Evolutionary conservation across 35 echinoderm and acorn worm species (phyloP).

Genomic region (Apostichopus japonicus): DNA sequence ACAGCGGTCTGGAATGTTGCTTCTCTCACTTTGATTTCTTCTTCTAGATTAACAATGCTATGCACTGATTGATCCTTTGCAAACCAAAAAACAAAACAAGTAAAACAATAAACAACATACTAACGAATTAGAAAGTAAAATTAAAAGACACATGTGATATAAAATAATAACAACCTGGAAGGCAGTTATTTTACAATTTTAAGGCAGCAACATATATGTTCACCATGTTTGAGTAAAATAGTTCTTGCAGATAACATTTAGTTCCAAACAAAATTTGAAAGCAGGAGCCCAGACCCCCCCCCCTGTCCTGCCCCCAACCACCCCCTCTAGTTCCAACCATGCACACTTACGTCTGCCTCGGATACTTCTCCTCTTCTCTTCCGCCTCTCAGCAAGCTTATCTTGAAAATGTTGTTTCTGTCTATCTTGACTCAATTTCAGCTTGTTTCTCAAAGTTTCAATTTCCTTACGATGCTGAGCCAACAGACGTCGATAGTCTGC

Average conservation of each 20-base stretch:
- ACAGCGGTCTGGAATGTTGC: conserved; percentile 57
- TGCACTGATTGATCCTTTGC: neutral
- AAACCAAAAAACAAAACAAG: neutral
- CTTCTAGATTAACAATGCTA: conserved; percentile 28
- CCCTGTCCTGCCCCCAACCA: too few species aligned
- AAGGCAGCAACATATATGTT: too few species aligned
- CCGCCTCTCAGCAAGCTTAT: conserved; percentile 74
- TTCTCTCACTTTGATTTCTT: conserved; percentile 67
- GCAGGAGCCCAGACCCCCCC: too few species aligned
- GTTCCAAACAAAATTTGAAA: too few species aligned
- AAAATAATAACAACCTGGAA: too few species aligned
- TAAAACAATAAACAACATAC: too few species aligned
- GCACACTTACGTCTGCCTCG: conserved; percentile 74
- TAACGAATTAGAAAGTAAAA: too few species aligned
- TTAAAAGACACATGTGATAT: too few species aligned
- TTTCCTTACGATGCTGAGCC: conserved; percentile 70
- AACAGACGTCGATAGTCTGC: conserved; percentile 83
- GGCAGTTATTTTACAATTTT: too few species aligned
- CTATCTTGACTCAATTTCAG: conserved; percentile 51
- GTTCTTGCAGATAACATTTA: too few species aligned
- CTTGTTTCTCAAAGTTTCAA: conserved; percentile 68
- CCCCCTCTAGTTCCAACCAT: too few species aligned
- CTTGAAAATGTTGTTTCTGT: conserved; percentile 69
- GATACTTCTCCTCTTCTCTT: conserved; percentile 30
- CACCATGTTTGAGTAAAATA: too few species aligned